Percentiles rank a stretch among this genome's conserved stretches.
phyloP scores from a whole-genome alignment of 2,113 vertebrate genomes.

The Phyllostomus hastatus region DNA sequence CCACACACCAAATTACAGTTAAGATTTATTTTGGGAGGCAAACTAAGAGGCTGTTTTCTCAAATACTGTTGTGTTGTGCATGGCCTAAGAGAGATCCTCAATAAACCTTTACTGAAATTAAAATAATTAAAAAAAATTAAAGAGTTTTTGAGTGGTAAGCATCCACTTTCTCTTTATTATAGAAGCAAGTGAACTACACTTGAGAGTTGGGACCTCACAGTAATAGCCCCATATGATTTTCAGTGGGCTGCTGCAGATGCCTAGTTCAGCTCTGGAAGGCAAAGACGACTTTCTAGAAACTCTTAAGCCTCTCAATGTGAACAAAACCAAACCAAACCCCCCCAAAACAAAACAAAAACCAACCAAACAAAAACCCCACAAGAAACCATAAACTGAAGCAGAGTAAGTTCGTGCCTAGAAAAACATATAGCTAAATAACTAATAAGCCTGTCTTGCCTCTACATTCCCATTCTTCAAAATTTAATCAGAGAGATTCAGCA shows the following conservation, averaged over 20 bases:
- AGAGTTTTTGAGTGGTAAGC: not conserved
- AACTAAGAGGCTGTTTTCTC: not conserved
- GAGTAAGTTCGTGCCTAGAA: not conserved
- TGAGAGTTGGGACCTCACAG: not conserved
- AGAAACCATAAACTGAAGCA: not conserved
- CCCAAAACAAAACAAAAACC: not conserved
- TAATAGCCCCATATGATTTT: not conserved
- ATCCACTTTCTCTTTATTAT: not conserved
- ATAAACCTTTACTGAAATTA: not conserved
- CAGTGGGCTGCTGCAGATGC: not conserved
- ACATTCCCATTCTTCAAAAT: not conserved
- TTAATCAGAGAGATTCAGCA: not conserved
- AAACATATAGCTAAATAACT: not conserved
- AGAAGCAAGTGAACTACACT: not conserved
- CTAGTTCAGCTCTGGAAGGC: not conserved
- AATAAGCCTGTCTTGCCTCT: not conserved
- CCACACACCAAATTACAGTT: not conserved
- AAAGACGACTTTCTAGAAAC: not conserved
- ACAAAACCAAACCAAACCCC: not conserved
- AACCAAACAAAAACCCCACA: not conserved
- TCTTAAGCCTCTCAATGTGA: not conserved
- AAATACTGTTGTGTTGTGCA: not conserved
- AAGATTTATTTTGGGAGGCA: not conserved
- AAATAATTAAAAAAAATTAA: constrained; percentile 15
- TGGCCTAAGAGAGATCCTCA: not conserved